Evolutionary conservation across 2,888 invertebrate species (phyloP).

Genomic region (Clepsis dumicolana): DNA sequence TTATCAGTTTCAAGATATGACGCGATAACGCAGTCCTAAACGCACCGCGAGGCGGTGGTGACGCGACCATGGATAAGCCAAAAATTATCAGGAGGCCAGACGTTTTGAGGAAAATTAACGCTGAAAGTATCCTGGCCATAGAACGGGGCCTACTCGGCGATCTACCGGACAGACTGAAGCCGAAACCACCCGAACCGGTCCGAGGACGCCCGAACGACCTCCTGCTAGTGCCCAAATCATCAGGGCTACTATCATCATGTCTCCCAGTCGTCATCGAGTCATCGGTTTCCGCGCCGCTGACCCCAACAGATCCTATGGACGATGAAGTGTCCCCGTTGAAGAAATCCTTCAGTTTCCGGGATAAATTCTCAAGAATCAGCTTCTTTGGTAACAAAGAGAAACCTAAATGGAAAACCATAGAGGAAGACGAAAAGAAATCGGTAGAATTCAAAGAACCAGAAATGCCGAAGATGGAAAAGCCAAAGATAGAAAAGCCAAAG

Average conservation of each 20-base stretch:
- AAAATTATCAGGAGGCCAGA: constrained; percentile 68
- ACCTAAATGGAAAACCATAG: constrained; percentile 65
- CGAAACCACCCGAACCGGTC: constrained; percentile 62
- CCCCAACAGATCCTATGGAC: constrained; percentile 60
- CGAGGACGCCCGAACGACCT: constrained; percentile 69
- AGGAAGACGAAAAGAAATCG: constrained; percentile 58
- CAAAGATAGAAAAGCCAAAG: constrained; percentile 50
- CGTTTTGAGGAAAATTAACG: constrained; percentile 74
- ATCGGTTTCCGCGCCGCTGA: constrained; percentile 58
- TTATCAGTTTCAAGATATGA: constrained; percentile 72
- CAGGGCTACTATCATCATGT: constrained; percentile 72
- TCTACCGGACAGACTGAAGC: constrained; percentile 73
- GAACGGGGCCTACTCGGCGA: constrained; percentile 78
- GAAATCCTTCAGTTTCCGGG: constrained; percentile 79
- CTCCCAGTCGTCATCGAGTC: constrained; percentile 68
- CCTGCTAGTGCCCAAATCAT: constrained; percentile 77
- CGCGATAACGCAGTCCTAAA: constrained; percentile 70
- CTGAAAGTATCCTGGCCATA: constrained; percentile 72
- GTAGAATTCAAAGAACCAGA: constrained; percentile 44
- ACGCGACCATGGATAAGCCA: constrained; percentile 73
- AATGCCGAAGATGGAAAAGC: constrained; percentile 48
- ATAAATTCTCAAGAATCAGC: constrained; percentile 72
- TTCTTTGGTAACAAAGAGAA: constrained; percentile 71
- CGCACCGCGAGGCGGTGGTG: constrained; percentile 66
- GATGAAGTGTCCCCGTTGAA: constrained; percentile 68